A percentile compares a stretch with the other conserved stretches of the same genome.
Evolutionary conservation across 1,140 invertebrate species (phyloP).

Genomic region (Bombus consobrinus): DNA sequence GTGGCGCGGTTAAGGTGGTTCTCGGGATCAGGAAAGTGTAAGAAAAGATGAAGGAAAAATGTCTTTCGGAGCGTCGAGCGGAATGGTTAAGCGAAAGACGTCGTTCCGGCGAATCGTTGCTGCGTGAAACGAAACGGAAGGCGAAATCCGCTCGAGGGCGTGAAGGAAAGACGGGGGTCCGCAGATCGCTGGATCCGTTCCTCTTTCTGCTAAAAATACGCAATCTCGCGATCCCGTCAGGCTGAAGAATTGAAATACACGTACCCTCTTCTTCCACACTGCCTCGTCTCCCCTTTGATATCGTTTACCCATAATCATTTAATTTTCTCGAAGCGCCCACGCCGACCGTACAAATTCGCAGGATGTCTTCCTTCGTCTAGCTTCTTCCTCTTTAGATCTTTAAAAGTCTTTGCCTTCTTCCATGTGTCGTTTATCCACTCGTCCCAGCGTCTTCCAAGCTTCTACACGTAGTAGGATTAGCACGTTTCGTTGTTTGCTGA

Average conservation of each 20-base stretch:
- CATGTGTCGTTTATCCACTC: too few relatives aligned
- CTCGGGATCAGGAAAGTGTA: constrained; percentile 10
- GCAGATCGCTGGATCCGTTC: constrained; percentile 42
- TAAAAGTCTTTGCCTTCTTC: too few relatives aligned
- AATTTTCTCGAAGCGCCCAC: constrained; percentile 76
- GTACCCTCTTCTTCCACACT: constrained; percentile 52
- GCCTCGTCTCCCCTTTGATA: constrained; percentile 77
- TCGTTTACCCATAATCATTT: constrained; percentile 84
- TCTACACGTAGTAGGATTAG: too few relatives aligned
- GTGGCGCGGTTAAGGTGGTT: not conserved
- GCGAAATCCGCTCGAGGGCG: constrained; percentile 67
- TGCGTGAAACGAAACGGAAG: constrained; percentile 82
- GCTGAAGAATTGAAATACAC: constrained; percentile 84
- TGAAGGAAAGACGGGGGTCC: constrained; percentile 20
- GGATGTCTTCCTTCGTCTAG: not conserved
- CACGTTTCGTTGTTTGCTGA: too few relatives aligned
- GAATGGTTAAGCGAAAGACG: constrained; percentile 44
- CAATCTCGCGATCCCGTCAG: constrained; percentile 82
- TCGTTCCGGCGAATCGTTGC: constrained; percentile 74
- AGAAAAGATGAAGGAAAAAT: constrained; percentile 45
- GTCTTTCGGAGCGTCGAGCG: constrained; percentile 30
- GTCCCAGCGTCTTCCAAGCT: too few relatives aligned
- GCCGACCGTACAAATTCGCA: constrained; percentile 10
- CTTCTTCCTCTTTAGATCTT: too few relatives aligned
- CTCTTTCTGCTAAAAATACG: constrained; percentile 81